Conservation (phyloP, 2,113 vertebrate species). For the Charina bottae region DNA sequence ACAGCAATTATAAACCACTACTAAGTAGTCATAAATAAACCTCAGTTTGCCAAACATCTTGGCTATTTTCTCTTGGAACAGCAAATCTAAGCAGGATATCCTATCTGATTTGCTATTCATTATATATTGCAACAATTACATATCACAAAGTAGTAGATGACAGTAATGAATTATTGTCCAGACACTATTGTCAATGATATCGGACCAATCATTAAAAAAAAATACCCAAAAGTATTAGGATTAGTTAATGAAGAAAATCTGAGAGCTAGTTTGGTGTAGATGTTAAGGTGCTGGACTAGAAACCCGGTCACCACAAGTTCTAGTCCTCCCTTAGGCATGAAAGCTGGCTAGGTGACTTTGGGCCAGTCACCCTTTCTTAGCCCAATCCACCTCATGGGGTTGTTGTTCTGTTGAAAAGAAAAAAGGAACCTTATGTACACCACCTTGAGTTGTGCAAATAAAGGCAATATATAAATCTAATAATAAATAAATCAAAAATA, state of each 20-base stretch:
- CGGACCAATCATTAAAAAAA: background rate
- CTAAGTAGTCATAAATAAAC: background rate
- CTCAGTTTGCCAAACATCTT: background rate
- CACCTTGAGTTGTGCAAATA: too few relatives aligned
- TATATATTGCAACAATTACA: background rate
- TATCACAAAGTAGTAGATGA: conserved; percentile 8
- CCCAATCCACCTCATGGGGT: too few relatives aligned
- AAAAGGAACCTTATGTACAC: too few relatives aligned
- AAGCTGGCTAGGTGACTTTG: too few relatives aligned
- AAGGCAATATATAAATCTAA: too few relatives aligned
- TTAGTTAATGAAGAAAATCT: background rate
- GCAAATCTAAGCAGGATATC: background rate
- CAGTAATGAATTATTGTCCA: conserved; percentile 13
- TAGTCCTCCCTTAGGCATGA: too few relatives aligned
- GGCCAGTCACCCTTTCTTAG: too few relatives aligned
- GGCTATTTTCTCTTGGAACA: background rate
- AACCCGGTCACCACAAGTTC: too few relatives aligned
- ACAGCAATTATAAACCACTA: background rate
- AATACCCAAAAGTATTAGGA: background rate
- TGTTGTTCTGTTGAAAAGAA: too few relatives aligned
- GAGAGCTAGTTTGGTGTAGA: too few relatives aligned
- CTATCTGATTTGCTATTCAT: background rate
- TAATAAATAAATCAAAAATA: too few relatives aligned
- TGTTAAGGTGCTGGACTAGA: too few relatives aligned
- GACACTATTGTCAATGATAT: background rate